Base-by-base conservation (phyloP, 1,140 invertebrate species). In the Eriocheir sinensis region DNA sequence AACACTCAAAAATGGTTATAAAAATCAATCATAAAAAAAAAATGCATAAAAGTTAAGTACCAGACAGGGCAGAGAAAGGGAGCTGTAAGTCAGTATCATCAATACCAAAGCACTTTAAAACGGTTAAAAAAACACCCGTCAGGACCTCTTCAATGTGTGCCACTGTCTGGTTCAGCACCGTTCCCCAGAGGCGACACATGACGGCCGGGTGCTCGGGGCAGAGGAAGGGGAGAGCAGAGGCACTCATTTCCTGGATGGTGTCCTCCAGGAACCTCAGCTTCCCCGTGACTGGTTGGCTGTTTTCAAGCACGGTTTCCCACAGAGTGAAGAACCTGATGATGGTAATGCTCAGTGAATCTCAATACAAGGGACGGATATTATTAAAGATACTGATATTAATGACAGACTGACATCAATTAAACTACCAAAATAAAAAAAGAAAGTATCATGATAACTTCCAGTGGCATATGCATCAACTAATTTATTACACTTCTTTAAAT, bases 251-350 rank as follows among this genome's bases (percentile, higher is more conserved):
- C 53, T 89, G 92, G 15, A 95, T 60, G n/a, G 88, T 60, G 34
- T 36, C 89, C 36, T 93, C 85, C 38, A 95, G 60, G 53, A 95
- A 89, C 21, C 94, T 72, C 44, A 95, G 91, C 86, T 95, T 95
- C 8, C 94, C 94, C 17, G 40, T 89, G 38, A 41, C 81, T 48
- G 94, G 94, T 21, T 93, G 92, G 81, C 94, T 93, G 79, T 95
- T 95, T n/a, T 34, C 41, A 48, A 95, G 91, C 4, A 95, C 72
- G 17, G 38, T 79, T 41, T 38, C 27, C 94, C 94, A 95, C 38
- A 95, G 32, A 21, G 32, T 48, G 44, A 95, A 79, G 79, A 89
- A 95, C 30, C 94, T 95, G 94, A n/a, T 27, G 80, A 40, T 21
- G 27, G 53, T n/a, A 48, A 86, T 27, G 72, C 48, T 17, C 2